Conservation (phyloP, 2,888 invertebrate genomes). For the Chironomus tentans region DNA sequence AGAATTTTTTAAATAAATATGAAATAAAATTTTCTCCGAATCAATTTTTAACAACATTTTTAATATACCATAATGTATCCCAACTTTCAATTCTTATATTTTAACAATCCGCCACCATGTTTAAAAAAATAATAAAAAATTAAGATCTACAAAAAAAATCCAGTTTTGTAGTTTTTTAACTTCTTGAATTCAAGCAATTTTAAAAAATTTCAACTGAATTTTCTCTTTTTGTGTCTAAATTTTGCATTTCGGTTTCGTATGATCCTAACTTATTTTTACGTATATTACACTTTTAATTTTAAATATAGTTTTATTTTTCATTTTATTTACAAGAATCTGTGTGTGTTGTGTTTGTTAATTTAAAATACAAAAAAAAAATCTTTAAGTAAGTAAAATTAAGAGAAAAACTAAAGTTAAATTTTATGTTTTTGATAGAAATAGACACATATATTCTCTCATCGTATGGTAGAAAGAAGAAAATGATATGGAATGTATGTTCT, state of each 20-base stretch:
- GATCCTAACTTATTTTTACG: too few species aligned
- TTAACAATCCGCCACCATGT: background rate
- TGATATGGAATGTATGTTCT: background rate
- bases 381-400: background rate
- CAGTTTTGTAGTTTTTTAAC: too few species aligned
- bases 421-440: too few species aligned
- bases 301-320: background rate
- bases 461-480: background rate
- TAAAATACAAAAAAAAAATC: background rate
- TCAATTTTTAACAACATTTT: slow-evolving; percentile 1
- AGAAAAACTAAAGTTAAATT: background rate
- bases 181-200: too few species aligned
- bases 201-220: too few species aligned
- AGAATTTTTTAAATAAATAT: background rate
- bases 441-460: too few species aligned
- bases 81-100: slow-evolving; percentile 1
- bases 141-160: too few species aligned
- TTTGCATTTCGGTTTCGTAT: too few species aligned
- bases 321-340: background rate
- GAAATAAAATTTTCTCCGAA: background rate
- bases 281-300: too few species aligned
- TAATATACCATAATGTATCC: background rate
- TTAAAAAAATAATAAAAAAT: background rate
- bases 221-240: too few species aligned
- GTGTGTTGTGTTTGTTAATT: background rate